Base-by-base conservation (phyloP, 2,888 invertebrate species). In the Xestobium rufovillosum region DNA sequence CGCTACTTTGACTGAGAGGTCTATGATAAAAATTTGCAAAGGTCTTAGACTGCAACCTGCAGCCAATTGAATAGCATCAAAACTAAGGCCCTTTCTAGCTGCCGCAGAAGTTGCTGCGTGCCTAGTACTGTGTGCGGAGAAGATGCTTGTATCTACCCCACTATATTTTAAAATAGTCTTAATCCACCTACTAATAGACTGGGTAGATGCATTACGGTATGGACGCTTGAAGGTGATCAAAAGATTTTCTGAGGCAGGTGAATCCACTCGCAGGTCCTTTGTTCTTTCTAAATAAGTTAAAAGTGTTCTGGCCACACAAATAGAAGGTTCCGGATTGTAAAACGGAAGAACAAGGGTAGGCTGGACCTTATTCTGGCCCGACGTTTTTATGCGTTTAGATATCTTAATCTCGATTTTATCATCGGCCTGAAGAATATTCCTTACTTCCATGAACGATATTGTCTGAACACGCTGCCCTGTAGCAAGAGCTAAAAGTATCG, bases 71-170 rank as follows among this genome's bases (percentile, higher is more conserved):
- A 51, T 50, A 2, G 37, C 6, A n/a, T 51, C 50, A n/a, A 52
- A 15, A 16, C 34, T 43, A 3, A 52, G 26, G 1, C 51, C 49
- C 8, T 37, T 16, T 30, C 42, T 44, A 6, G 35, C 26, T 2
- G 52, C 53, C 8, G 39, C 38, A 1, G 51, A 53, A 4, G 52
- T 49, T 4, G 51, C 27, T 3, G 54, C 48, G 28, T 54, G 51
- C 25, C 52, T 30, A 1, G 51, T 51, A 14, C 45, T 39, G 23
- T 51, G 50, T 9, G 47, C 38, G 13, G 31, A 41, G 34, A 52
- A 53, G 3, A 38, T 28, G 2, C 17, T 15, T 13, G 42, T 40
- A 37, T 52, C 43, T 13, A 52, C 39, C 9, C 50, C 52, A n/a
- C 44, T 38, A 4, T 25, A 12, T 4, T 3, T 10, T 12, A 52